Evolutionary conservation across 2,888 invertebrate species (phyloP), one percentile per base, ranked within the genome.

Genomic region (Panorpa germanica): DNA sequence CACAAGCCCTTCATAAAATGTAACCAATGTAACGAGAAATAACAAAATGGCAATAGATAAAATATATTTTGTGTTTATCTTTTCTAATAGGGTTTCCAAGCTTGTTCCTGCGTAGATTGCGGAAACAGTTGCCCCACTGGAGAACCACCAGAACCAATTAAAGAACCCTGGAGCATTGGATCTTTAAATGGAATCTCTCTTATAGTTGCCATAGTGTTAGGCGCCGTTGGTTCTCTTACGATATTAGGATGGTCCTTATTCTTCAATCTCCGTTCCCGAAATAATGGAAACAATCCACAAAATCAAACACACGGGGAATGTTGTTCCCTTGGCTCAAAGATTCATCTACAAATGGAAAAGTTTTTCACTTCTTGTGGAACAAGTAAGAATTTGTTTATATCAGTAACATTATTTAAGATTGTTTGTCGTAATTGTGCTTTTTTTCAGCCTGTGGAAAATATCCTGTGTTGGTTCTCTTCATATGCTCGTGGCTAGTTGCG

Each of bases 101-200:
- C 72, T 0, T 86, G 85, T 48, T 73, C 80, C 41, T 86, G 85
- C 48, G 63, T 78, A 19, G 83, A 83, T 45, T 83, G 82, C 44
- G 43, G 55, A 1, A 45, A 46, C 3, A 63, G 66, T 3, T 86
- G 85, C 43, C 63, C 70, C 0, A 32, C 52, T 10, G 54, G 55
- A 4, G 46, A 52, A 18, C 43, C 58, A 37, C 62, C 68, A 9
- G 28, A 46, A 2, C 42, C 42, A 2, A 35, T 54, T 3, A 55
- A 59, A 13, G 38, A 44, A 2, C 45, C 51, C 3, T 72, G 68
- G 43, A 53, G 55, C 6, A 63, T 83, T 28, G 48, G 63, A 4
- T 61, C 62, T 4, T 48, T 75, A 0, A 68, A 72, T 41, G 74
- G 73, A 9, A 54, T 59, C 16, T 64, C 74, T 19, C 65, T 81